Base-by-base conservation (phyloP, 2,113 vertebrate genomes). In the Rhodinocichla rosea region DNA sequence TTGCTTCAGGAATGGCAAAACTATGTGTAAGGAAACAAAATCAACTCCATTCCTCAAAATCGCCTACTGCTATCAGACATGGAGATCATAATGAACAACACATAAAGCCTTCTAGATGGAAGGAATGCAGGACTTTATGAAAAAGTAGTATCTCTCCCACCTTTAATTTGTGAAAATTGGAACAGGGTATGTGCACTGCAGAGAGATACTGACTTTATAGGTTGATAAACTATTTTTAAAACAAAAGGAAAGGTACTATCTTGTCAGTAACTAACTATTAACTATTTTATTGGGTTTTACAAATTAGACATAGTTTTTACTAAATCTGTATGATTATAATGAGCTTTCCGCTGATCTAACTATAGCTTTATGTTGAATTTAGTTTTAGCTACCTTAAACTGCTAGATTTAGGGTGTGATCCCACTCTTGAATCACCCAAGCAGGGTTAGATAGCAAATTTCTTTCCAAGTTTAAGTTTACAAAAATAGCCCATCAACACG, bases 361-460 rank as follows among this genome's bases (percentile, higher is more conserved):
- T 30, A 60, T 8, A 75, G 45, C 15, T 52, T 68, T 60, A 60
- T 32, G 45, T 20, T 53, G 53, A 60, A 68, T 75, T 60, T 53
- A 68, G 39, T 68, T 89, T 75, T 26, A 89, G 78, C 28, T 53
- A 75, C 62, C 39, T 37, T 83, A 85, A 90, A 83, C 60, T 75
- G 79, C 52, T 39, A 73, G 47, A 64, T 71, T 79, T 83, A 90
- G 35, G n/a, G 49, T 64, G 45, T 37, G 59, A 90, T 68, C 40
- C 45, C 32, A 53, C 67, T 79, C 49, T 86, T 88, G 63, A 73
- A 83, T 74, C 59, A 86, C 40, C 6, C 37, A 76, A 68, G 79
- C 19, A 80, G 55, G 74, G 33, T 60, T 30, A 64, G 42, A 59
- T 1, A 70, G 50, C 40, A 82, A 62, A 87, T 55, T 79, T 90